These are phyloP conservation scores for Dermochelys coriacea DNA, from an alignment of 2,797 vertebrate genomes.

Conservation along the genomic window DNA sequence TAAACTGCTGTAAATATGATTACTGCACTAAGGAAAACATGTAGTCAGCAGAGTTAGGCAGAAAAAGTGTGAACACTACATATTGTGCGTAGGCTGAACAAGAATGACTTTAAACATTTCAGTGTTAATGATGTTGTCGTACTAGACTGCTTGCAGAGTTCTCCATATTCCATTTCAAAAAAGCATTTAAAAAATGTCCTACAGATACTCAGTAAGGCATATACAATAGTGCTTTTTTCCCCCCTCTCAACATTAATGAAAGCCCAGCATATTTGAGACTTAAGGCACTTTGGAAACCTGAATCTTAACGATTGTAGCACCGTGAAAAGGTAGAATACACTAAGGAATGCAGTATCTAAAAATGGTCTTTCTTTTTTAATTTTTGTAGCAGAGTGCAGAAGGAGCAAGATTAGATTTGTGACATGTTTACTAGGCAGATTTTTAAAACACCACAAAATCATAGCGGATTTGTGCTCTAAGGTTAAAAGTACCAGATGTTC, in stretches of 20 bases:
- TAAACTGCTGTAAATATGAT: conserved; percentile 6
- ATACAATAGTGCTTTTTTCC: neutral
- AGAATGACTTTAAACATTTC: neutral
- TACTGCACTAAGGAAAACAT: fast-evolving
- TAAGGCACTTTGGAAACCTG: conserved; percentile 10
- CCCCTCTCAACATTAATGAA: conserved; percentile 36
- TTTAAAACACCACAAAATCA: neutral
- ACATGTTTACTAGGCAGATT: conserved; percentile 10
- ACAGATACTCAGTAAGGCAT: conserved; percentile 57
- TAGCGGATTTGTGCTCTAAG: neutral
- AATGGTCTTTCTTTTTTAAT: neutral
- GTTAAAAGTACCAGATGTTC: conserved; percentile 57
- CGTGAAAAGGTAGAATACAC: fast-evolving
- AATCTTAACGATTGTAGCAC: neutral
- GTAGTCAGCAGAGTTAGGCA: neutral
- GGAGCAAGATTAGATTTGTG: neutral
- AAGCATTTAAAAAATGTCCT: conserved; percentile 68
- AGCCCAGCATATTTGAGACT: conserved; percentile 45
- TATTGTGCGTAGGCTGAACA: neutral
- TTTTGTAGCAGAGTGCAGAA: conserved; percentile 6
- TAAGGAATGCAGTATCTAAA: neutral
- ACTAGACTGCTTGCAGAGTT: neutral
- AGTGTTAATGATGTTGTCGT: neutral
- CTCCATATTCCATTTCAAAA: conserved; percentile 52
- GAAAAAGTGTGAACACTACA: neutral